These are phyloP conservation scores for Galeruca laticollis DNA, from an alignment of 2,888 invertebrate species.

Conservation along the genomic window DNA sequence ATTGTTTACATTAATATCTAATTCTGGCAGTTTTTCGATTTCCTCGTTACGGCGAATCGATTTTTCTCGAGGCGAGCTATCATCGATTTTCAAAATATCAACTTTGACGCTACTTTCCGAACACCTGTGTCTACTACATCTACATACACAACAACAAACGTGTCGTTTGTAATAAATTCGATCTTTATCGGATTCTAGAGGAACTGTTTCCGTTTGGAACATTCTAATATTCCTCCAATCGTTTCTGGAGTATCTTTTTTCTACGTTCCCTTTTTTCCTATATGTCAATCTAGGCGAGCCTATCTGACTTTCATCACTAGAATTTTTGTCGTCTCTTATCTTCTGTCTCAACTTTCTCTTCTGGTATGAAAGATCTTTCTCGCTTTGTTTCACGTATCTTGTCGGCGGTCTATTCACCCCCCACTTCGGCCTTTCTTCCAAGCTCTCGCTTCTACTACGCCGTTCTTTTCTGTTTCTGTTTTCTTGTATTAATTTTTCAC, in stretches of 20 bases:
- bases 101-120: conserved; percentile 64
- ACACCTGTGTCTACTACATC: conserved; percentile 63
- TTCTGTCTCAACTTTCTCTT: conserved; percentile 77
- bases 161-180: conserved; percentile 60
- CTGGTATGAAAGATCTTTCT: conserved; percentile 88
- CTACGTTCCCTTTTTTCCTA: conserved; percentile 65
- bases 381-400: conserved; percentile 89
- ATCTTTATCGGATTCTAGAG: conserved; percentile 69
- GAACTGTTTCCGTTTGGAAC: conserved; percentile 68
- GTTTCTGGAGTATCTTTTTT: conserved; percentile 63
- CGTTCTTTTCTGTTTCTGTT: conserved; percentile 70
- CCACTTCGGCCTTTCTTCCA: conserved; percentile 80
- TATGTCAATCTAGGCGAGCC: conserved; percentile 68
- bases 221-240: conserved; percentile 64
- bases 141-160: conserved; percentile 60
- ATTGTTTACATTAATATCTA: conserved; percentile 55
- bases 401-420: conserved; percentile 82
- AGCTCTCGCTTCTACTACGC: conserved; percentile 70
- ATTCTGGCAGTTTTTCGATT: conserved; percentile 45
- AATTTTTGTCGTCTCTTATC: conserved; percentile 73
- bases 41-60: conserved; percentile 28
- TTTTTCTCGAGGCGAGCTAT: conserved; percentile 50
- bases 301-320: conserved; percentile 74
- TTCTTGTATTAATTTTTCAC: conserved; percentile 59
- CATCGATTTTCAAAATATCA: conserved; percentile 60